Conservation (phyloP, 1,140 invertebrate species). For the Drosophila sp. region DNA sequence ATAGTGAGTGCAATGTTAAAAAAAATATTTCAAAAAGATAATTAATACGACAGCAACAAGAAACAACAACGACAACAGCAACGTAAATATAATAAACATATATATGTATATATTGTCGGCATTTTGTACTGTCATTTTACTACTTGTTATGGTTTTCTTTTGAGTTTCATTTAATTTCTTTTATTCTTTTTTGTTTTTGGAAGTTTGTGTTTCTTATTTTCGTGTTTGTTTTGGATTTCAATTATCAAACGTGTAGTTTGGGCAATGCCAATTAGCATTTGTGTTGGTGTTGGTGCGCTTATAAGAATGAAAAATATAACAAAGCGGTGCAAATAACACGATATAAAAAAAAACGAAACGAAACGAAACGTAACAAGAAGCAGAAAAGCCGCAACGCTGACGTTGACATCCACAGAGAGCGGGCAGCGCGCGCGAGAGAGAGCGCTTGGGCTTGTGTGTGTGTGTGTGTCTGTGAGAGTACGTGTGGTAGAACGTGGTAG, state of each 20-base stretch:
- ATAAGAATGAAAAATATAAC: slow-evolving; percentile 59
- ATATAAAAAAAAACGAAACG: slow-evolving; percentile 53
- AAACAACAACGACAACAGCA: slow-evolving; percentile 21
- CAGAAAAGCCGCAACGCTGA: slow-evolving; percentile 78
- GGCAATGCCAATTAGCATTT: slow-evolving; percentile 67
- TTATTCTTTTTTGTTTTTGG: neutral
- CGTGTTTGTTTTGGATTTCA: slow-evolving; percentile 8
- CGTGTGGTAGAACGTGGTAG: slow-evolving; percentile 63
- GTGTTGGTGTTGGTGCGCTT: slow-evolving; percentile 45
- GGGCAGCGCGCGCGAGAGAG: slow-evolving; percentile 11
- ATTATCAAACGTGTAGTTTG: slow-evolving; percentile 46
- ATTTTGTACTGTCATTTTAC: slow-evolving; percentile 28
- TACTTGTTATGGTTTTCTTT: slow-evolving; percentile 46
- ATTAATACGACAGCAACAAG: slow-evolving; percentile 27
- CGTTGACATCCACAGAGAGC: slow-evolving; percentile 51
- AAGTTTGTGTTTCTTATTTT: slow-evolving; percentile 21
- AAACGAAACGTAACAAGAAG: slow-evolving; percentile 59
- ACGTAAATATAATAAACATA: slow-evolving; percentile 54
- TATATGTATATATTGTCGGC: slow-evolving; percentile 28
- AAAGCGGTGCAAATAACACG: slow-evolving; percentile 69
- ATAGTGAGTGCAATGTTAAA: slow-evolving; percentile 29
- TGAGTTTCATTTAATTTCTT: too few species aligned
- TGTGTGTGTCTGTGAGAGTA: slow-evolving; percentile 30
- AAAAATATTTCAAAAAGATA: slow-evolving; percentile 41
- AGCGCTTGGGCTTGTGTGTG: slow-evolving; percentile 12